Evolutionary conservation across 2,888 invertebrate species (phyloP).

Genomic region (Apoda limacodes): DNA sequence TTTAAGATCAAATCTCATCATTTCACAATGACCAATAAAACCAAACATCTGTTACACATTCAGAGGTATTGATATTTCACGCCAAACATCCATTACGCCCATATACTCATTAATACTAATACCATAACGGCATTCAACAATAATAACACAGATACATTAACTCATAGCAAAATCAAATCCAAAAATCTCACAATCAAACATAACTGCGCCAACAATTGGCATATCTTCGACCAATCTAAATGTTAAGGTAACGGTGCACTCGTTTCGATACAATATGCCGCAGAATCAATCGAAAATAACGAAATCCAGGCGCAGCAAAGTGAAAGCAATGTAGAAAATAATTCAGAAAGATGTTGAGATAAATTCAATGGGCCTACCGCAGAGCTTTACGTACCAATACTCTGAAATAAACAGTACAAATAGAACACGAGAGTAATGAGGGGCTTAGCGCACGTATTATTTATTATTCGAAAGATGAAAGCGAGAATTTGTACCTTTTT

Average conservation of each 20-base stretch:
- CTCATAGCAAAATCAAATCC: conserved; percentile 32
- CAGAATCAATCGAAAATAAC: conserved; percentile 28
- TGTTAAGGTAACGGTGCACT: conserved; percentile 27
- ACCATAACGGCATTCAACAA: conserved; percentile 2
- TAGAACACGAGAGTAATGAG: conserved; percentile 35
- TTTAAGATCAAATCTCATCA: no score
- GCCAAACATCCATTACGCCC: no score
- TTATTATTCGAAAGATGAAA: no score
- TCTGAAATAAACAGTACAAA: conserved; percentile 41
- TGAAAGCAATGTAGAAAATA: conserved; percentile 23
- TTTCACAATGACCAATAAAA: no score
- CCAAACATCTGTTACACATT: no score
- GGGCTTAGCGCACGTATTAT: no score
- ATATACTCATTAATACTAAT: no score
- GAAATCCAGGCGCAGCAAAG: conserved; percentile 13
- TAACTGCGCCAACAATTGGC: conserved; percentile 44
- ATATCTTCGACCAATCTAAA: conserved; percentile 40
- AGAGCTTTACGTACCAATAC: conserved; percentile 30
- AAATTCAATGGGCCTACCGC: conserved; percentile 47
- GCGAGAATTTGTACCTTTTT: no score
- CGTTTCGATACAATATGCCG: conserved; percentile 21
- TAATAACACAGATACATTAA: conserved; percentile 18
- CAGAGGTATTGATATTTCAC: no score
- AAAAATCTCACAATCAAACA: conserved; percentile 39
- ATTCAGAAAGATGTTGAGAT: conserved; percentile 33